A percentile compares a stretch with the other conserved stretches of the same genome.
Conservation (phyloP, 2,113 vertebrate species). For the Dicaeum eximium region DNA sequence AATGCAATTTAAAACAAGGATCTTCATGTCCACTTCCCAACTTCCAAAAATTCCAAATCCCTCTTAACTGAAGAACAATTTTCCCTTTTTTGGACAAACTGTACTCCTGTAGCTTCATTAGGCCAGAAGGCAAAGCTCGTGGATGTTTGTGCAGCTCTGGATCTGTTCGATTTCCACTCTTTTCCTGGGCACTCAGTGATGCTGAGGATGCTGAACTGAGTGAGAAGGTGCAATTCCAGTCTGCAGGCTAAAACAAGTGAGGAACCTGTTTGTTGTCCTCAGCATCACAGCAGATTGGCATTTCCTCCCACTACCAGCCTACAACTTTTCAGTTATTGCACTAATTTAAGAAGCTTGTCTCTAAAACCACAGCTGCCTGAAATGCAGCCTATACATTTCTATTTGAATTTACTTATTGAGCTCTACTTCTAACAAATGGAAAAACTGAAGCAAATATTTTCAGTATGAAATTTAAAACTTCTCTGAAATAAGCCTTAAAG, state of each 20-base stretch:
- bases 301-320: background rate
- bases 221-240: background rate
- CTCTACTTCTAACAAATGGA: slow-evolving; percentile 18
- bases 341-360: background rate
- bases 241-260: background rate
- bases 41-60: background rate
- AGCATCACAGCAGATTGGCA: background rate
- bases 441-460: slow-evolving; percentile 46
- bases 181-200: background rate
- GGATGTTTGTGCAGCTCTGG: background rate
- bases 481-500: slow-evolving; percentile 43
- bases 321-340: background rate
- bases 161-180: background rate
- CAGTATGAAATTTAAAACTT: slow-evolving; percentile 25
- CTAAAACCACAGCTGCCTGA: slow-evolving; percentile 1
- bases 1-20: background rate
- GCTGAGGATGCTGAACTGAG: background rate
- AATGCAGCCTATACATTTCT: background rate
- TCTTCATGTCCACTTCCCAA: background rate
- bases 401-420: slow-evolving; percentile 15
- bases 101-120: background rate
- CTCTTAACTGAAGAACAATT: background rate
- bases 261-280: background rate
- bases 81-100: background rate
- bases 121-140: background rate